Conservation (phyloP, 2,797 vertebrate genomes). For the Paratrypauchen microcephalus region DNA sequence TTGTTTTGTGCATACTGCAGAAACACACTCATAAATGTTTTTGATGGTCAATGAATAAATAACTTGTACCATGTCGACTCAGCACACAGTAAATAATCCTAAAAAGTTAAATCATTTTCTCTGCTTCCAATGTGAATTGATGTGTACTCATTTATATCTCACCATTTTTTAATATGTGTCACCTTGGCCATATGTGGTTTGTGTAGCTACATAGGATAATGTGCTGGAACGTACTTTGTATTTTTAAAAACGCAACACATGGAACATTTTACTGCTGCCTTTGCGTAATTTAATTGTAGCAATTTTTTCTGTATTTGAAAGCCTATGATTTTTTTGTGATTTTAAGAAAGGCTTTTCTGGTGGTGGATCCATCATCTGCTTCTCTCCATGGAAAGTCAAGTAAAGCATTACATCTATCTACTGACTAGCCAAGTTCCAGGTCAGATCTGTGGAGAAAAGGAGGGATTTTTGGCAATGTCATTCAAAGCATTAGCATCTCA, state of each 20-base stretch:
- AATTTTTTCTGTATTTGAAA: too few relatives aligned
- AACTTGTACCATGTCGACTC: constrained; percentile 61
- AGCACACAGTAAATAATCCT: constrained; percentile 72
- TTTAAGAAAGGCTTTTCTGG: too few relatives aligned
- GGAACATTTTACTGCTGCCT: too few relatives aligned
- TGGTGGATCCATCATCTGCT: too few relatives aligned
- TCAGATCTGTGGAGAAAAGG: too few relatives aligned
- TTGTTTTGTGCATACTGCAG: constrained; percentile 63
- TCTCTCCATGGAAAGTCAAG: too few relatives aligned
- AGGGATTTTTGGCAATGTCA: too few relatives aligned
- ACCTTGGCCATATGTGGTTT: constrained; percentile 30
- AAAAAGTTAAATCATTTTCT: constrained; percentile 63
- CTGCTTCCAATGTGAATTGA: constrained; percentile 60
- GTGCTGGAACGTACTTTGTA: not conserved
- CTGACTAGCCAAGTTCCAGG: too few relatives aligned
- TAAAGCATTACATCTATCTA: too few relatives aligned
- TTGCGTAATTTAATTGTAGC: too few relatives aligned
- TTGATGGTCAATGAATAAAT: constrained; percentile 69
- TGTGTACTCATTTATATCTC: constrained; percentile 36
- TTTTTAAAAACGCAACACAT: not conserved
- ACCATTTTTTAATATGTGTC: constrained; percentile 25
- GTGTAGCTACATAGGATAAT: constrained; percentile 20
- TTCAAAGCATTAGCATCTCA: too few relatives aligned
- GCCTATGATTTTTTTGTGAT: too few relatives aligned
- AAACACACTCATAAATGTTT: constrained; percentile 78